phyloP scores from a whole-genome alignment of 2,888 invertebrate genomes.

The Tromatobia lineatoria region DNA sequence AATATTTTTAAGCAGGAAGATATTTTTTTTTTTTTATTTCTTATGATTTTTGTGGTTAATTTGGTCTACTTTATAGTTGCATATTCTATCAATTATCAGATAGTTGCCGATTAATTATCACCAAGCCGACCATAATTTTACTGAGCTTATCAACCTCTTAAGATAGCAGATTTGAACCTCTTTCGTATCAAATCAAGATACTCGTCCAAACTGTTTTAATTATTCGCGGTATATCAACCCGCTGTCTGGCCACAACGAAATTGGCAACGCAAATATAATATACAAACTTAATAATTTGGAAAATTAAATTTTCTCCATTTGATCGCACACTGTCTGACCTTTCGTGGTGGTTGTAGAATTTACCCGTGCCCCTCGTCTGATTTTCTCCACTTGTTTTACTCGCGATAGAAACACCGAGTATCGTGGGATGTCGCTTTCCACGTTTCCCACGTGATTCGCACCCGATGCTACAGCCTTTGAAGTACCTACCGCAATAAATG shows the following conservation, averaged over 20 bases:
- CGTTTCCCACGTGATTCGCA: not conserved
- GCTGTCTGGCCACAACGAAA: constrained; percentile 40
- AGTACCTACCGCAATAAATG: constrained; percentile 7
- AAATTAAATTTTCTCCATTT: constrained; percentile 56
- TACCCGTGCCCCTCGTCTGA: constrained; percentile 20
- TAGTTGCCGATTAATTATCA: not conserved
- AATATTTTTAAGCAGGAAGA: no score
- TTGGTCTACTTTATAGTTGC: no score
- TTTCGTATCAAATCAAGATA: not conserved
- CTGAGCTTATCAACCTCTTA: not conserved
- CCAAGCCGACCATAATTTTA: not conserved
- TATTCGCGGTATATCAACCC: constrained; percentile 20
- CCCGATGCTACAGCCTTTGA: not conserved
- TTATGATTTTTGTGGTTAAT: no score
- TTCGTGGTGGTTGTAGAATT: constrained; percentile 24
- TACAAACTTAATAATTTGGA: constrained; percentile 54
- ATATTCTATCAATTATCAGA: no score
- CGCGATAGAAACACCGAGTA: not conserved
- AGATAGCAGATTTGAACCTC: not conserved
- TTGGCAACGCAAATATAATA: constrained; percentile 48
- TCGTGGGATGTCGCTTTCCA: constrained; percentile 7
- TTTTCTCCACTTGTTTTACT: constrained; percentile 2
- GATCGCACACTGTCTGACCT: constrained; percentile 46
- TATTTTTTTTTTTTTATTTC: no score
- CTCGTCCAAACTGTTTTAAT: constrained; percentile 48